Evolutionary conservation across 2,113 vertebrate genomes (phyloP).

Genomic region (Trinectes maculatus): DNA sequence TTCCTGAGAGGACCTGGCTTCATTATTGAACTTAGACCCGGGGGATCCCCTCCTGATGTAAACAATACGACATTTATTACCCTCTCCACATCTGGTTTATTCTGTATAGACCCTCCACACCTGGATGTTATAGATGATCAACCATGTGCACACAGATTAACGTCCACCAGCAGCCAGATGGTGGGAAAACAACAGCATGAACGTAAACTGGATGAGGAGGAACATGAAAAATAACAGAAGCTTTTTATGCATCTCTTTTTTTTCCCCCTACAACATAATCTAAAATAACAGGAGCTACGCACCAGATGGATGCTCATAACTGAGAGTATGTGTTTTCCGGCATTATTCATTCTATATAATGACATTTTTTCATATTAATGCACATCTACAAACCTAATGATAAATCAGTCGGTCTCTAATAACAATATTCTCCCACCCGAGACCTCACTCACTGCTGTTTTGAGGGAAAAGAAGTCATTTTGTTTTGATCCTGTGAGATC

Average conservation of each 20-base stretch:
- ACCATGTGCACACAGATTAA: constrained; percentile 66
- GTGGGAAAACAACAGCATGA: constrained; percentile 47
- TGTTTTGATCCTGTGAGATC: not conserved
- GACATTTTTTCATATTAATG: not conserved
- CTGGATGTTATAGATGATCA: constrained; percentile 72
- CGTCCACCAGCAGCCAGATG: constrained; percentile 68
- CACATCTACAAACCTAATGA: too few relatives aligned
- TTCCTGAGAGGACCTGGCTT: constrained; percentile 13
- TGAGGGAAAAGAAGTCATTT: not conserved
- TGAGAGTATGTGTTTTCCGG: too few relatives aligned
- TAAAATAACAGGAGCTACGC: not conserved
- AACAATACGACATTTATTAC: constrained; percentile 27
- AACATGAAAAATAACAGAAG: not conserved
- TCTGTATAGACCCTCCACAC: constrained; percentile 50
- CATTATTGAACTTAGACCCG: constrained; percentile 29
- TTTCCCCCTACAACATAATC: not conserved
- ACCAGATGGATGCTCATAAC: not conserved
- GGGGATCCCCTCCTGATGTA: constrained; percentile 33
- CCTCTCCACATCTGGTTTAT: constrained; percentile 40
- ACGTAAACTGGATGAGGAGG: constrained; percentile 28
- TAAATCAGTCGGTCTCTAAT: not conserved
- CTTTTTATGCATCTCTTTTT: too few relatives aligned
- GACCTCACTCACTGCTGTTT: not conserved
- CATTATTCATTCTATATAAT: too few relatives aligned
- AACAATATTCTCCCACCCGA: not conserved